Base-by-base conservation (phyloP, 2,888 invertebrate genomes). In the Sussaba pulchella region DNA sequence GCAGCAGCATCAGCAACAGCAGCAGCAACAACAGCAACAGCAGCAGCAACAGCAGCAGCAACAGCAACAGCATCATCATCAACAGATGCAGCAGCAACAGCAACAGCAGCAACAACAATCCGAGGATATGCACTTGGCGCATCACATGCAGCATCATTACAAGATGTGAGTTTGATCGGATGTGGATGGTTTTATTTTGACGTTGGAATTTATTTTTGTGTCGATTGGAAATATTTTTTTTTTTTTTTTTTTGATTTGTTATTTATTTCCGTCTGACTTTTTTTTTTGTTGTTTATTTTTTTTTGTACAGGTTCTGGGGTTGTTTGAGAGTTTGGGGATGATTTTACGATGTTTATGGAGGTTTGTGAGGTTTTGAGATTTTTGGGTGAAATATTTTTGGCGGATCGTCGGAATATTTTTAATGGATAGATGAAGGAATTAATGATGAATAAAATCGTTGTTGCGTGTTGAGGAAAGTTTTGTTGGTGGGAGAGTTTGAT, bases 91-190 rank as follows among this genome's bases (percentile, higher is more conserved):
- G 21, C 81, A 82, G 21, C 84, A 82, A 43, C 81, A 64, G 14
- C 57, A 85, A 61, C 90, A 89, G 70, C 84, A 85, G 4, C 85
- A 88, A 52, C 89, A 88, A 82, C 90, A 91, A 75, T 89, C 91
- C 52, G 87, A 86, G 47, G 91, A 92, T 66, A 87, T 92, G 72
- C 92, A 93, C 83, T 87, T 90, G 71, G 87, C 83, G 21, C 92
- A 91, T 83, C 92, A 92, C 81, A 91, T 92, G 91, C 92, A 92
- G 77, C 91, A 92, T 85, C 92, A 92, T 74, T 92, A 91, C 81
- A 92, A 92, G 87, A 91, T 92, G 92, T 92, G 84, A 92, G 92
- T 90, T 78, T 74, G 50, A 57, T 24, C n/a, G n/a, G 10, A 74
- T 54, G 1, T 19, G 6, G 6, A 31, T n/a, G n/a, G n/a, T 66